Evolutionary conservation across 2,113 vertebrate genomes (phyloP).

Genomic region (Ciconia stormi): DNA sequence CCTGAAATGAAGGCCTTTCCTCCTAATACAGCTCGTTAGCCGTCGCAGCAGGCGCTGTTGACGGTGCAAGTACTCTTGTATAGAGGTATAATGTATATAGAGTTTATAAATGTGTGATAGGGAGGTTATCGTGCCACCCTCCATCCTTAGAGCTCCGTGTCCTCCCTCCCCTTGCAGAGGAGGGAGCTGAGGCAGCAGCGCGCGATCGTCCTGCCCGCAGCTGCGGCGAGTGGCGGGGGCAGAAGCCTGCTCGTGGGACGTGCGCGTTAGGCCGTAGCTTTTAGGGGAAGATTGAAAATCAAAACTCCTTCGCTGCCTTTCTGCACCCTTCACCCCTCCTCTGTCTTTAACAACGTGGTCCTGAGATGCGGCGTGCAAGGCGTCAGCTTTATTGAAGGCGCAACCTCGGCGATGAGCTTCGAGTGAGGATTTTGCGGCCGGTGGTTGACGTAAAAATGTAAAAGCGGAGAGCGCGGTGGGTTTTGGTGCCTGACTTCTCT

Average conservation of each 20-base stretch:
- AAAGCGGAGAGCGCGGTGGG: not conserved
- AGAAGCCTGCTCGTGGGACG: not conserved
- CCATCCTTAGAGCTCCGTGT: no score
- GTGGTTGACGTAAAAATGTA: not conserved
- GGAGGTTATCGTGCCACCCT: not conserved
- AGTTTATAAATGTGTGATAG: not conserved
- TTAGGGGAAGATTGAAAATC: not conserved
- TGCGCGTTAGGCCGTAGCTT: not conserved
- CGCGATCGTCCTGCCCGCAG: not conserved
- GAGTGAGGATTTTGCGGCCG: not conserved
- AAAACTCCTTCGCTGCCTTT: not conserved
- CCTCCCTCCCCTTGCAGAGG: not conserved
- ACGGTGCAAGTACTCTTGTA: not conserved
- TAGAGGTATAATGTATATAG: no score
- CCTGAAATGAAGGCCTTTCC: not conserved
- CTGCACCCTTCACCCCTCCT: not conserved
- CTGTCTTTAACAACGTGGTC: no score
- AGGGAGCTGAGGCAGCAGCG: not conserved
- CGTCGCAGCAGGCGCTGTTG: accelerated
- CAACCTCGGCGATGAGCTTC: not conserved
- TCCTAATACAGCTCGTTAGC: not conserved
- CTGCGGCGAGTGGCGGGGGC: no score
- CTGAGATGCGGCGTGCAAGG: no score
- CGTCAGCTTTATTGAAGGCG: not conserved
- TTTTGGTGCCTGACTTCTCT: not conserved